These are phyloP conservation scores for Litoditis marina DNA, from an alignment of 2,888 invertebrate species.

Conservation along the genomic window DNA sequence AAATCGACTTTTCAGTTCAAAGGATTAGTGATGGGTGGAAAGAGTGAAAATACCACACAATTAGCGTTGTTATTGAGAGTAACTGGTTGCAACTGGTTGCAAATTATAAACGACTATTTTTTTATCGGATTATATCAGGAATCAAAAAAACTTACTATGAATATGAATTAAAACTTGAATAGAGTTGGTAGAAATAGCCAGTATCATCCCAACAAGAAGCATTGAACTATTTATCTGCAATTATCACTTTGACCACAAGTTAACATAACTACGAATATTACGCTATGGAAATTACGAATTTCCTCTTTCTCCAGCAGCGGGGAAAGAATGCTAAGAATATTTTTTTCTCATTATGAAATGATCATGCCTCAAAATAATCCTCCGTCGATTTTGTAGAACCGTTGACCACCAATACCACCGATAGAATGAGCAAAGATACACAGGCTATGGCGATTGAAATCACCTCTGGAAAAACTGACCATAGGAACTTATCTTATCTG, in stretches of 20 bases:
- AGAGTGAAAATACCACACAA: too few species aligned
- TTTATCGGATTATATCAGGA: neutral
- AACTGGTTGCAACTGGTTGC: too few species aligned
- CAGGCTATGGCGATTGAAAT: constrained; percentile 29
- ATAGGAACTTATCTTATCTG: too few species aligned
- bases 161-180: constrained; percentile 28
- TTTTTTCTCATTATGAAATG: neutral
- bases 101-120: neutral
- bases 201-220: constrained; percentile 24
- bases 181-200: constrained; percentile 26
- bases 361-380: constrained; percentile 25
- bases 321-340: too few species aligned
- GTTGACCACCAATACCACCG: constrained; percentile 23
- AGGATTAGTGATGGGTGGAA: too few species aligned
- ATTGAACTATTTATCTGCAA: constrained; percentile 26
- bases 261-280: neutral
- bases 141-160: constrained; percentile 2
- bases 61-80: too few species aligned
- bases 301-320: too few species aligned
- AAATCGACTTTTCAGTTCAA: too few species aligned
- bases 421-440: constrained; percentile 21
- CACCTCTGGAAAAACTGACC: constrained; percentile 33
- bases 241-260: neutral
- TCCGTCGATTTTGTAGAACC: constrained; percentile 31
- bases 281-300: too few species aligned